A percentile compares a stretch with the other conserved stretches of the same genome.
Evolutionary conservation across 2,888 invertebrate species (phyloP).

Genomic region (Physocephala rufipes): DNA sequence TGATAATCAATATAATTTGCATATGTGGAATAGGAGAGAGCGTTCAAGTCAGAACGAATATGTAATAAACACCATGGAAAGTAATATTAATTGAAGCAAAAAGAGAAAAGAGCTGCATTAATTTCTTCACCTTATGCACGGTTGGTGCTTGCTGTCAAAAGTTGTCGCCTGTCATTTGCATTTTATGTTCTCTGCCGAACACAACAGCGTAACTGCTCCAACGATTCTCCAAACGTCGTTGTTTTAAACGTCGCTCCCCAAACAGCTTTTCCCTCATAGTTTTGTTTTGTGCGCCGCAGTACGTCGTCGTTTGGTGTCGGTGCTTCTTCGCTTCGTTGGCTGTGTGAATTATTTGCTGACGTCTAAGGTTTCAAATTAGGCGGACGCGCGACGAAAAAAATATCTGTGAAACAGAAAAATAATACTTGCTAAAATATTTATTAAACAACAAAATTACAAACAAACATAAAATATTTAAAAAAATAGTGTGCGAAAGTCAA

Average conservation of each 20-base stretch:
- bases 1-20: constrained; percentile 7
- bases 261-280: background rate
- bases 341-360: constrained; percentile 35
- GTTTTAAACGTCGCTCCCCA: constrained; percentile 10
- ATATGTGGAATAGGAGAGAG: background rate
- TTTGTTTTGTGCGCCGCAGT: constrained; percentile 23
- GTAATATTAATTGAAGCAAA: background rate
- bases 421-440: constrained; percentile 16
- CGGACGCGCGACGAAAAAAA: constrained; percentile 20
- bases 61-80: background rate
- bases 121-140: constrained; percentile 22
- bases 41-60: background rate
- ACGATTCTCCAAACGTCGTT: background rate
- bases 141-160: constrained; percentile 28
- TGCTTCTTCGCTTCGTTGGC: constrained; percentile 18
- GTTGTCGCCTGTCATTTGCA: constrained; percentile 31
- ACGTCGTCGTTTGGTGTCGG: constrained; percentile 18
- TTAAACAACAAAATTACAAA: constrained; percentile 11
- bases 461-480: background rate
- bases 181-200: constrained; percentile 30
- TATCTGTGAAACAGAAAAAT: constrained; percentile 21
- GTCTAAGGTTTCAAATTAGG: constrained; percentile 37
- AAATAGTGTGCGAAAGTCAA: constrained; percentile 1
- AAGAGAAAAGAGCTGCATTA: background rate
- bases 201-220: constrained; percentile 5